These are phyloP conservation scores for Calypte anna DNA, from an alignment of 2,113 vertebrate genomes.

Conservation along the genomic window DNA sequence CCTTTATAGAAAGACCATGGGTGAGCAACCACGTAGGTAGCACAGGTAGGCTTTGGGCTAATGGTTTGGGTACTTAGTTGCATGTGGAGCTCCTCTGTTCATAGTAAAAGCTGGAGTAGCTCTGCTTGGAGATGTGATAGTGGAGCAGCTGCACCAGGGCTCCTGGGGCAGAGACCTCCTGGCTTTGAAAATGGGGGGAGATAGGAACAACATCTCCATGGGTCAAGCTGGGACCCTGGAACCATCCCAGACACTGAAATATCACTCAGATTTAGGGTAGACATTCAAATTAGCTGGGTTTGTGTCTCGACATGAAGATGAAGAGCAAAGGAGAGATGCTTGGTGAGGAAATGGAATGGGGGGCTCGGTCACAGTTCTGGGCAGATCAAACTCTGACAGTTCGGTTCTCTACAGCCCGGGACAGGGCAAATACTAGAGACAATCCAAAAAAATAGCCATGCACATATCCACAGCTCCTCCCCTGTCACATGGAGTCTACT, in stretches of 20 bases:
- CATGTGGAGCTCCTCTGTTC: not conserved
- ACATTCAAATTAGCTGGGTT: not conserved
- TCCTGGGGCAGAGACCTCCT: not conserved
- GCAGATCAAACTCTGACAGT: not conserved
- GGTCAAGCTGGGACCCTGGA: not conserved
- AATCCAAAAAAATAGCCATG: not conserved
- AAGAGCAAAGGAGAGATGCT: not conserved
- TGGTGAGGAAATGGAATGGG: accelerated
- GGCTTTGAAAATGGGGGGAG: not conserved
- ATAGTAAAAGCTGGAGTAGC: not conserved
- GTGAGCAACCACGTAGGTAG: not conserved
- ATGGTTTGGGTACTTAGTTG: not conserved
- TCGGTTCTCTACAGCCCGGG: not conserved
- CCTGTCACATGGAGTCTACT: not conserved
- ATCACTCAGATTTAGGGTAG: not conserved
- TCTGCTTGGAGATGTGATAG: not conserved
- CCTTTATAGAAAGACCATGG: not conserved
- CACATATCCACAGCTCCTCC: too few species aligned
- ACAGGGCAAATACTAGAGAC: not conserved
- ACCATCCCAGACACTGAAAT: not conserved
- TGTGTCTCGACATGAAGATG: not conserved
- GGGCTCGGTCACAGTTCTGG: accelerated
- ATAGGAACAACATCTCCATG: not conserved
- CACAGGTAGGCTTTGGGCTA: not conserved
- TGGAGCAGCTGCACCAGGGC: not conserved